Conservation (phyloP, 2,113 vertebrate species). For the Nothocercus julius region DNA sequence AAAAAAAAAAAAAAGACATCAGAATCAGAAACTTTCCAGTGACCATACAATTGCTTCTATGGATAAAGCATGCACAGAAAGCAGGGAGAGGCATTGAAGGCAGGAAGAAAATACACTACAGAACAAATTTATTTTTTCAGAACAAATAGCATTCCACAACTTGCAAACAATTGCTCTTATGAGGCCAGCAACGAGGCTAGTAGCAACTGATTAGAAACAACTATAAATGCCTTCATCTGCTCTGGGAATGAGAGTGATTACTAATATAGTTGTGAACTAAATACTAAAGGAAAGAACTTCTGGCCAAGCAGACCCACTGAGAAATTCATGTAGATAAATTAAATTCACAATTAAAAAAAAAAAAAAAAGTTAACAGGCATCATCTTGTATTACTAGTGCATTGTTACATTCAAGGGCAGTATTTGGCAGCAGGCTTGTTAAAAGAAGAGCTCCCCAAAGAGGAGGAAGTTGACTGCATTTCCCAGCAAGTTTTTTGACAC, state of each 20-base stretch:
- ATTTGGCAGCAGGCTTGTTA: background rate
- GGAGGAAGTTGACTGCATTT: background rate
- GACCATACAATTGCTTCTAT: background rate
- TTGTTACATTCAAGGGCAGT: background rate
- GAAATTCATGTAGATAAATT: background rate
- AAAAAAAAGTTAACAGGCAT: background rate
- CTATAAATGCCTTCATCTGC: background rate
- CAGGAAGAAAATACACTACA: background rate
- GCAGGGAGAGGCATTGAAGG: background rate
- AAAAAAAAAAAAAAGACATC: conserved; percentile 15
- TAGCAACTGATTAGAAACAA: conserved; percentile 55
- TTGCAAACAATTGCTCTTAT: conserved; percentile 36
- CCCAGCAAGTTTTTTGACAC: background rate
- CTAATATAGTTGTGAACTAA: background rate
- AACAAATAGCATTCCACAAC: conserved; percentile 21
- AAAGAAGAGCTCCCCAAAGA: background rate
- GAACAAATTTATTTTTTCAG: conserved; percentile 29
- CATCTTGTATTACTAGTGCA: background rate
- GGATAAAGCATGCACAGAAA: conserved; percentile 3
- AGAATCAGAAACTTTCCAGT: conserved; percentile 52
- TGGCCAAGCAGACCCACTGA: background rate
- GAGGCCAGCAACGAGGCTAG: background rate
- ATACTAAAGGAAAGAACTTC: background rate
- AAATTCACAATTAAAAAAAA: background rate
- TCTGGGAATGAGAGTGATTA: background rate